These are phyloP conservation scores for Harpalus rufipes DNA, from an alignment of 2,888 invertebrate species.

Conservation along the genomic window DNA sequence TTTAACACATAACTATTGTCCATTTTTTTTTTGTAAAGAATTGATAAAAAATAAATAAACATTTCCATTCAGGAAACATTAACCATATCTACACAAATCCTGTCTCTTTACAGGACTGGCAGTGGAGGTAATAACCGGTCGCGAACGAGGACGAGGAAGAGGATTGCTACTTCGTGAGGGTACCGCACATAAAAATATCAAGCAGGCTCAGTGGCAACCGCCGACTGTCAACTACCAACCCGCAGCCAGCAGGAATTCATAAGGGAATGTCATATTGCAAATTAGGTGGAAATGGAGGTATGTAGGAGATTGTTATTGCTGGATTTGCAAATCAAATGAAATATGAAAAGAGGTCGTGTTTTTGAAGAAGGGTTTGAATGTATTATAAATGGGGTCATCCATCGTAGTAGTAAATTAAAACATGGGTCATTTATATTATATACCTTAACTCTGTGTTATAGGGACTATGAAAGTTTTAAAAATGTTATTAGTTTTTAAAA, in stretches of 20 bases:
- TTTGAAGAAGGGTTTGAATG: too few relatives aligned
- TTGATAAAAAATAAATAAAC: too few relatives aligned
- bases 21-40: too few relatives aligned
- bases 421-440: too few relatives aligned
- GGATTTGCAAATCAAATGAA: not conserved
- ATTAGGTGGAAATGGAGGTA: not conserved
- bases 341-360: too few relatives aligned
- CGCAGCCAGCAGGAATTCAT: slow-evolving; percentile 10
- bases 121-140: slow-evolving; percentile 27
- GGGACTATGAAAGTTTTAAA: too few relatives aligned
- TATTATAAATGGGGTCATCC: too few relatives aligned
- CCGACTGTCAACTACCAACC: not conserved
- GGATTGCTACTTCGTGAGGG: slow-evolving; percentile 11
- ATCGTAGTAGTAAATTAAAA: too few relatives aligned
- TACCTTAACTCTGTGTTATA: too few relatives aligned
- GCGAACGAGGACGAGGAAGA: not conserved
- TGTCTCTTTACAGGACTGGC: slow-evolving; percentile 1
- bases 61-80: slow-evolving; percentile 29
- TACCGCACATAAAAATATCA: slow-evolving; percentile 47
- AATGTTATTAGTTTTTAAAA: too few relatives aligned
- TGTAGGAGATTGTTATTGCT: slow-evolving; percentile 13
- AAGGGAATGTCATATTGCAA: slow-evolving; percentile 15
- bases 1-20: too few relatives aligned
- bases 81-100: slow-evolving; percentile 46
- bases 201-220: slow-evolving; percentile 16